Percentiles rank a stretch among this genome's conserved stretches.
Conservation (phyloP, 2,113 vertebrate species). For the Pygathrix nemaeus region DNA sequence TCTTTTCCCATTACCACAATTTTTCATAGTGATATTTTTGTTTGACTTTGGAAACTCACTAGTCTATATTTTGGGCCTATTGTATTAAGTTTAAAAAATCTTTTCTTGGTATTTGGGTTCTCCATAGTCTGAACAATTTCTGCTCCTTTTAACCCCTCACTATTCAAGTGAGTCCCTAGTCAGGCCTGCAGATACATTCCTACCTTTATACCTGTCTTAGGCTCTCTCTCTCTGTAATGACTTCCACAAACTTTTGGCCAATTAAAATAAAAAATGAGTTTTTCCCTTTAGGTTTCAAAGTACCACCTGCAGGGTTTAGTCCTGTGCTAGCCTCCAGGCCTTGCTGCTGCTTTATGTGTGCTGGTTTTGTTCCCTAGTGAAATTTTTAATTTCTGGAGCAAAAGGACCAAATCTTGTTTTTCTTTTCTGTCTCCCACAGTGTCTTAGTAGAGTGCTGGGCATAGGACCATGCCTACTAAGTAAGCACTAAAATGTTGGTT, state of each 20-base stretch:
- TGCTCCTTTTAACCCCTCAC: neutral
- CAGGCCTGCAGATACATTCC: neutral
- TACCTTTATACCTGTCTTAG: neutral
- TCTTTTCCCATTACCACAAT: neutral
- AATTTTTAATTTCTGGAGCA: slow-evolving; percentile 5
- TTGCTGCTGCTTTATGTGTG: neutral
- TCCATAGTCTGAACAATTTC: neutral
- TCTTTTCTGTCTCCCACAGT: neutral
- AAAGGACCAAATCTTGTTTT: neutral
- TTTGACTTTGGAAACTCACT: neutral
- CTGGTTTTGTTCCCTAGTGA: neutral
- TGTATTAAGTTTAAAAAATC: neutral
- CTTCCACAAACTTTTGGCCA: neutral
- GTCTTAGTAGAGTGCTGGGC: neutral
- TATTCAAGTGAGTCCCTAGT: neutral
- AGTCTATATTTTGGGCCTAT: neutral
- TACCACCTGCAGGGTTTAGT: neutral
- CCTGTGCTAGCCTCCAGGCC: accelerated
- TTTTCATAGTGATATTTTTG: neutral
- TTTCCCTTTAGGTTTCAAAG: neutral
- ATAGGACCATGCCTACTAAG: neutral
- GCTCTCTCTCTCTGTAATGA: neutral
- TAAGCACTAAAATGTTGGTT: neutral
- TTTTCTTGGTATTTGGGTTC: neutral
- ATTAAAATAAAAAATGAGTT: neutral